A percentile compares a stretch with the other conserved stretches of the same genome.
Conservation (phyloP, 2,888 invertebrate species). For the Pammene fasciana region DNA sequence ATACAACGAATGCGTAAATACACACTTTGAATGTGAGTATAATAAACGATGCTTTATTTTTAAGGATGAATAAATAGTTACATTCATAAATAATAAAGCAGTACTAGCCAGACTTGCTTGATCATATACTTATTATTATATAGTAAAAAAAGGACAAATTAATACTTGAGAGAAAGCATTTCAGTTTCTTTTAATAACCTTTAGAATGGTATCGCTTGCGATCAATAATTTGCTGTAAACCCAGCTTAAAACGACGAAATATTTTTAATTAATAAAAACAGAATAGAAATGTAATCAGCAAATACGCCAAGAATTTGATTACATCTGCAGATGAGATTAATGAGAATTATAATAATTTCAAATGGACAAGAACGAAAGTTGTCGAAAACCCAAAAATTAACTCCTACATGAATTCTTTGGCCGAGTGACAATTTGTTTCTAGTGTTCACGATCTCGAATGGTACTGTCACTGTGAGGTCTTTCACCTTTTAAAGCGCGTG, state of each 20-base stretch:
- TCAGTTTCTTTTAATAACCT: no score
- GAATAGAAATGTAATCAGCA: no score
- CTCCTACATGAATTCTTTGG: slow-evolving; percentile 33
- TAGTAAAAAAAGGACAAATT: neutral
- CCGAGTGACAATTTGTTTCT: slow-evolving; percentile 36
- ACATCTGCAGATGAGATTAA: neutral
- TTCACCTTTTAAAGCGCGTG: slow-evolving; percentile 20
- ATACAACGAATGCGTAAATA: no score
- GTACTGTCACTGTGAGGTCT: slow-evolving; percentile 60
- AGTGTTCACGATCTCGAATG: slow-evolving; percentile 19
- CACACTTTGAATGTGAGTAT: neutral
- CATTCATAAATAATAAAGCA: slow-evolving; percentile 14
- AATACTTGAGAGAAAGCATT: neutral
- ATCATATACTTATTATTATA: neutral
- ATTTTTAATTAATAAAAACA: no score
- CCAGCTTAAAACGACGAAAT: no score
- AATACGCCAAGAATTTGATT: neutral
- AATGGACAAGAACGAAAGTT: slow-evolving; percentile 5
- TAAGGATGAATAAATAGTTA: neutral
- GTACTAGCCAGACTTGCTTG: slow-evolving; percentile 22
- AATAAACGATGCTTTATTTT: neutral
- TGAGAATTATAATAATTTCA: slow-evolving; percentile 4
- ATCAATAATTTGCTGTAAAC: no score
- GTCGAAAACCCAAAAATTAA: slow-evolving; percentile 16
- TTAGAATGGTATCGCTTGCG: no score